Conservation (phyloP, 2,797 vertebrate genomes). For the Argentina silus region DNA sequence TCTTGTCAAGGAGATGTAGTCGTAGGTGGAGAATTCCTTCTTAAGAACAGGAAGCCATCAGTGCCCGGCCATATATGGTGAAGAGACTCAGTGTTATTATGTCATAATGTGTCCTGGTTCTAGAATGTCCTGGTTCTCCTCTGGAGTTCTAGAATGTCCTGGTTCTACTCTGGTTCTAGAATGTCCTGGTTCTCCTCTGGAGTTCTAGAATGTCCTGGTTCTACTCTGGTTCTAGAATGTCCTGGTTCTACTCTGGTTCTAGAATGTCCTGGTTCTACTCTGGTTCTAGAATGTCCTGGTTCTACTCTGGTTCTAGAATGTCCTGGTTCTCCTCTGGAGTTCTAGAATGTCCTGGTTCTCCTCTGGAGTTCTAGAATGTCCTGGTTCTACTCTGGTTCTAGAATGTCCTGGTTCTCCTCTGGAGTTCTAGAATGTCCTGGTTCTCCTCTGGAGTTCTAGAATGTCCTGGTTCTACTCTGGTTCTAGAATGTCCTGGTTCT, state of each 20-base stretch:
- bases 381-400: too few species aligned
- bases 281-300: conserved; percentile 4
- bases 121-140: too few species aligned
- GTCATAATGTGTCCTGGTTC: not conserved
- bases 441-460: too few species aligned
- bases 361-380: conserved; percentile 4
- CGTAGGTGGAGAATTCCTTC: conserved; percentile 38
- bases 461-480: too few species aligned
- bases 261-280: too few species aligned
- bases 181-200: not conserved
- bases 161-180: too few species aligned
- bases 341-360: too few species aligned
- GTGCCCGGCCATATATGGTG: conserved; percentile 42
- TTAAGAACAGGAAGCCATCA: conserved; percentile 54
- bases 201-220: too few species aligned
- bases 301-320: too few species aligned
- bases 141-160: not conserved
- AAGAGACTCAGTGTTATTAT: conserved; percentile 63
- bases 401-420: too few species aligned
- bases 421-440: not conserved
- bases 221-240: conserved; percentile 4
- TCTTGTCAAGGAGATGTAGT: conserved; percentile 11
- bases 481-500: conserved; percentile 2
- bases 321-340: not conserved
- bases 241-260: not conserved